Base-by-base conservation (phyloP, 2,888 invertebrate species). In the Morpho helenor region DNA sequence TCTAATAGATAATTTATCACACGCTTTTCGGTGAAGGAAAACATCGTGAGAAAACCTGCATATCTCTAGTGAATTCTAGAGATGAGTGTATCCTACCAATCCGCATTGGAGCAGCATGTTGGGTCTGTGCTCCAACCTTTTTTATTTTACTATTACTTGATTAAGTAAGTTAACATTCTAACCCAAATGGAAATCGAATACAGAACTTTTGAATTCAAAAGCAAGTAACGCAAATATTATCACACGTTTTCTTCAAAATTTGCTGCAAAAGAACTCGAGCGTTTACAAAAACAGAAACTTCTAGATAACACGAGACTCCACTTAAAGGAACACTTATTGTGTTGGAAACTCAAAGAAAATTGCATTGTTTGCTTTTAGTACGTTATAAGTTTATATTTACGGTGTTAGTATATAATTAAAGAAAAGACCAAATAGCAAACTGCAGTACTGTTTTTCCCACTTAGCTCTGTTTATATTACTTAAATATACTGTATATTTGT, bases 401-500 rank as follows among this genome's bases (percentile, higher is more conserved):
- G 7, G 48, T 41, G 43, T 42, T 16, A 9, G 42, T 42, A 45
- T 45, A 42, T 52, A 52, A 52, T 52, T 52, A 44, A 45, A 52
- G 43, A 52, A 45, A 45, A 39, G 16, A 44, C 7, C 44, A 44
- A 52, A 52, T 7, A 7, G 43, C 31, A 10, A 44, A 52, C 31
- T 44, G 9, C 44, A 44, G 10, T 22, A 50, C 23, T 23, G 23
- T 51, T 51, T 45, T 45, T 44, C 52, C 52, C 52, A 52, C 52
- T 52, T 52, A 45, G 45, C 45, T 52, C 22, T 23, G n/a, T 51
- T 42, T n/a, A 22, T n/a, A 51, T 51, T 51, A 43, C 42, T 43
- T 51, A 7, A 42, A 31, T 31, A 31, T 31, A 31, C 4, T 31
- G 5, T 31, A 31, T 31, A 16, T 31, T 31, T 31, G 3, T 31